phyloP scores from a whole-genome alignment of 92 coral and sea anemone species.

The Phenganax subtilis region DNA sequence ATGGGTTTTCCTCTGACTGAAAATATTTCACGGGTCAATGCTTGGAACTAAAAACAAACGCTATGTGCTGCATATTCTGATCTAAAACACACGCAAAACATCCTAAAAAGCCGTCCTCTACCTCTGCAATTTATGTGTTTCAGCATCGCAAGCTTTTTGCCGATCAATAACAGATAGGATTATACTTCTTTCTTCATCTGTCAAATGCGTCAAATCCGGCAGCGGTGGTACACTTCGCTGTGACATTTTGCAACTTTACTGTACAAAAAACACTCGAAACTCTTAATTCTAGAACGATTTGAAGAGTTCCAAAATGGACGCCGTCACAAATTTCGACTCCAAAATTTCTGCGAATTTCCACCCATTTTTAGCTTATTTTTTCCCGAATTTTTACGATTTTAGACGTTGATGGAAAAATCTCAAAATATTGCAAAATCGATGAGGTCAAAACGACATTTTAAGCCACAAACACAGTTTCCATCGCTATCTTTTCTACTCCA shows the following conservation, averaged over 20 bases:
- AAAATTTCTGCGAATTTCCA: background rate
- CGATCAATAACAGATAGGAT: constrained; percentile 78
- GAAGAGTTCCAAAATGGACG: background rate
- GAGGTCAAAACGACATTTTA: constrained; percentile 38
- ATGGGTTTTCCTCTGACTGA: constrained; percentile 17
- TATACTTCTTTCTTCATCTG: constrained; percentile 90
- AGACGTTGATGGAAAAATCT: background rate
- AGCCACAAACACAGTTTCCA: constrained; percentile 33
- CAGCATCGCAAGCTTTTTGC: constrained; percentile 80
- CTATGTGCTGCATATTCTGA: background rate
- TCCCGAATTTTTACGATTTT: background rate
- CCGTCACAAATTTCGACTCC: background rate
- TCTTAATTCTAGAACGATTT: background rate
- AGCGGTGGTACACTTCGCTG: constrained; percentile 61
- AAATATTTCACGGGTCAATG: constrained; percentile 11
- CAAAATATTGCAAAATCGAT: constrained; percentile 9
- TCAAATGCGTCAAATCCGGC: constrained; percentile 90
- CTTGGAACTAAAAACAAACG: background rate
- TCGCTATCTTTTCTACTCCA: constrained; percentile 28
- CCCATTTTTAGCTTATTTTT: background rate
- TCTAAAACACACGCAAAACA: constrained; percentile 16
- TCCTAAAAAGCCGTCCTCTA: constrained; percentile 37
- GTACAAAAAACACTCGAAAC: constrained; percentile 3
- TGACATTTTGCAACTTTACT: background rate
- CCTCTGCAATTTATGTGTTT: constrained; percentile 72